phyloP scores from a whole-genome alignment of 2,113 vertebrate species.

The human region DNA sequence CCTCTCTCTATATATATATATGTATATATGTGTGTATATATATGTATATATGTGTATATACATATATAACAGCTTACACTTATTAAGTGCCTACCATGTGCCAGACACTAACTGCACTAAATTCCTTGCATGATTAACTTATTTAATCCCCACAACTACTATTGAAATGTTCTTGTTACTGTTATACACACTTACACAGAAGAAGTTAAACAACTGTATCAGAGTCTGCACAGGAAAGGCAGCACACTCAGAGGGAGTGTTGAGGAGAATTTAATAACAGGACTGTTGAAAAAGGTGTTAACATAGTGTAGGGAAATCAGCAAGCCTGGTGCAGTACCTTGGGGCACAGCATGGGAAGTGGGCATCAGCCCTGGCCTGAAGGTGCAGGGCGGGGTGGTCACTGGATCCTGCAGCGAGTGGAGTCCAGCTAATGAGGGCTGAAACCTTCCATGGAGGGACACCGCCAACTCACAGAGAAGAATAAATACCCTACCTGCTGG shows the following conservation, averaged over 20 bases:
- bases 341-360: not conserved
- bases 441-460: not conserved
- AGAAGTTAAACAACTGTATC: not conserved
- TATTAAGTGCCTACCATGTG: not conserved
- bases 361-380: not conserved
- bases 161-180: not conserved
- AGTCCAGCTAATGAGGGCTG: not conserved
- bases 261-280: not conserved
- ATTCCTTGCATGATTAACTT: not conserved
- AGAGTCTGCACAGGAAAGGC: not conserved
- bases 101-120: not conserved
- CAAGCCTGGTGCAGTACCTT: not conserved
- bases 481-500: not conserved
- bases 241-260: not conserved
- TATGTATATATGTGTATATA: too few species aligned
- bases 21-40: too few species aligned
- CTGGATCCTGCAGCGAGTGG: not conserved
- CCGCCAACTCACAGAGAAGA: not conserved
- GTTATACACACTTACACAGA: not conserved
- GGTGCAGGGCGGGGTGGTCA: not conserved
- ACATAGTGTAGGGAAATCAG: rapidly evolving
- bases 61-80: not conserved
- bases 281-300: not conserved
- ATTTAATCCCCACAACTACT: not conserved
- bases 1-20: too few species aligned